Conservation (phyloP, 2,888 invertebrate species). For the Polyommatus iphigenia region DNA sequence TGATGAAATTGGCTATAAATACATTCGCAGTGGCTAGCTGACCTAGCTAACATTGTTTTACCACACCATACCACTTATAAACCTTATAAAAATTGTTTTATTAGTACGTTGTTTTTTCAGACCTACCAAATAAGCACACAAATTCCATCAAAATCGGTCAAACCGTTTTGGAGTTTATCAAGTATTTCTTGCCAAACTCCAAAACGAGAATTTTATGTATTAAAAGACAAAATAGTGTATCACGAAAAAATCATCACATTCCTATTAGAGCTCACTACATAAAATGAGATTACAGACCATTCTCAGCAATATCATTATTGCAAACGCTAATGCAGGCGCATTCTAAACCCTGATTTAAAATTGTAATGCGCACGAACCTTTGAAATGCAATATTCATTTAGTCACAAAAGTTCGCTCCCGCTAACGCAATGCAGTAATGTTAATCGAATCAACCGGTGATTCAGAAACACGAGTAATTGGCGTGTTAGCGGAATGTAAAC, state of each 20-base stretch:
- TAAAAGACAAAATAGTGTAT: not conserved
- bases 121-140: too few species aligned
- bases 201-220: not conserved
- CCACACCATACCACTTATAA: too few species aligned
- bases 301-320: slow-evolving; percentile 8
- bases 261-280: not conserved
- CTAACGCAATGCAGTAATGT: slow-evolving; percentile 29
- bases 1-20: too few species aligned
- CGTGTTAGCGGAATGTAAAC: slow-evolving; percentile 25
- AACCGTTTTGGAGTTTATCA: too few species aligned
- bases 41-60: too few species aligned
- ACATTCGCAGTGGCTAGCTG: too few species aligned
- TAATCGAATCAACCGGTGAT: slow-evolving; percentile 28
- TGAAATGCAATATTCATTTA: slow-evolving; percentile 15
- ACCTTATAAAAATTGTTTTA: too few species aligned
- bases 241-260: not conserved
- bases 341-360: slow-evolving; percentile 15
- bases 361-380: slow-evolving; percentile 20
- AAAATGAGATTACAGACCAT: not conserved
- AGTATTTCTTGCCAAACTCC: too few species aligned
- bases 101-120: too few species aligned
- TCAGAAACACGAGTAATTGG: slow-evolving; percentile 25
- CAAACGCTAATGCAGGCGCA: slow-evolving; percentile 4
- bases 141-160: too few species aligned
- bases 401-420: slow-evolving; percentile 19